Base-by-base conservation (phyloP, 2,888 invertebrate genomes). In the Galerucella calmariensis region DNA sequence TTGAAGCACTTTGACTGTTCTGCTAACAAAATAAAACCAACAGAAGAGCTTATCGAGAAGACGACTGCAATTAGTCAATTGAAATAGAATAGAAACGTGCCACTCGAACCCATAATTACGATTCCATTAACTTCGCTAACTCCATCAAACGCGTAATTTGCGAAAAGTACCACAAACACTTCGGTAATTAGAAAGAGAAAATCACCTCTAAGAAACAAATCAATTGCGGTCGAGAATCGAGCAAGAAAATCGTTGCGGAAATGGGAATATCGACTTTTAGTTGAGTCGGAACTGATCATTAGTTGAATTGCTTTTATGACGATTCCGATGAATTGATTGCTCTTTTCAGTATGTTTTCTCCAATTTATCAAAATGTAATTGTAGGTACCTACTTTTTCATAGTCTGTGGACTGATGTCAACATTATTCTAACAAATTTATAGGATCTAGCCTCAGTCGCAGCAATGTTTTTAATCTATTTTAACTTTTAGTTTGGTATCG, bases 81-180 rank as follows among this genome's bases (percentile, higher is more conserved):
- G 65, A 61, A 76, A 20, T 58, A n/a, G 48, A 41, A 81, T 80
- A 78, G 80, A 80, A 80, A 79, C 74, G 78, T 80, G 77, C 78
- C 76, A 73, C 76, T 78, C 80, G 78, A 77, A 77, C 78, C 80
- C 77, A 80, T 82, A 81, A 84, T 84, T 85, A 84, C 84, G 83
- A 83, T 85, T 85, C 83, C 82, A 86, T 86, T 85, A 86, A 83
- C 84, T 82, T 79, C 77, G 81, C 84, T 86, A 85, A 85, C 85
- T 85, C 82, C 83, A 83, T 85, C 83, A 84, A 84, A 84, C 83
- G 81, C 82, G 83, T 83, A 82, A 85, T 85, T 85, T 82, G 81
- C 82, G 35, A 81, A 80, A 83, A 83, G 81, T 80, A 84, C 84
- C 85, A 82, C 85, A 85, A 84, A 84, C 84, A 84, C 84, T 84